These are phyloP conservation scores for Actinemys pallida DNA, from an alignment of 2,113 vertebrate species.

Conservation along the genomic window DNA sequence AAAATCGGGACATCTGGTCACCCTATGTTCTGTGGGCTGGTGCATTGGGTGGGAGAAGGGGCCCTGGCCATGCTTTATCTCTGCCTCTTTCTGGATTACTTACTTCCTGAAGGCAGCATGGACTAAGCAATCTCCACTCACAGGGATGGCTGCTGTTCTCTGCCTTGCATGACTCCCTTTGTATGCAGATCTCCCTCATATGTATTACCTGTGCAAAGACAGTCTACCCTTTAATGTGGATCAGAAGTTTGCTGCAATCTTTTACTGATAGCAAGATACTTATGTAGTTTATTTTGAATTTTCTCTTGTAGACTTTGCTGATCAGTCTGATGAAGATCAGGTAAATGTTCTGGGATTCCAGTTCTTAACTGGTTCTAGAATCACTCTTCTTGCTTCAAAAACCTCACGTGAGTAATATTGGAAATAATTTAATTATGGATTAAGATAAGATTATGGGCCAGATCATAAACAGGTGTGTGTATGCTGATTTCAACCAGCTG, in stretches of 20 bases:
- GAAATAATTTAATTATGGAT: neutral
- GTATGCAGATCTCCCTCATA: neutral
- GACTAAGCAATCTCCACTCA: neutral
- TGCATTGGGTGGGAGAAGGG: neutral
- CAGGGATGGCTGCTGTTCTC: neutral
- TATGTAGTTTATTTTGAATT: neutral
- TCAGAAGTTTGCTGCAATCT: neutral
- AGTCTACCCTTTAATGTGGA: neutral
- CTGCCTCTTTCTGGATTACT: neutral
- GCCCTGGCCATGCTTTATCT: neutral
- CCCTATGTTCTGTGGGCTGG: neutral
- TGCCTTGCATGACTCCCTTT: neutral
- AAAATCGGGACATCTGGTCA: too few species aligned
- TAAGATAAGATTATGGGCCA: neutral
- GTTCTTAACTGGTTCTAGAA: slow-evolving; percentile 88
- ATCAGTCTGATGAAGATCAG: slow-evolving; percentile 86
- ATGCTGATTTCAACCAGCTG: neutral
- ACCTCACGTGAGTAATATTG: slow-evolving; percentile 91
- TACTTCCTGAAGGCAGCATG: neutral
- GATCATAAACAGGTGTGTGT: neutral
- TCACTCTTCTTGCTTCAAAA: slow-evolving; percentile 93
- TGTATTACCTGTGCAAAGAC: rapidly evolving
- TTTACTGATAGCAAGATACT: neutral
- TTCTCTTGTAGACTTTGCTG: slow-evolving; percentile 86
- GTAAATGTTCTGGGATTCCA: slow-evolving; percentile 89